These are phyloP conservation scores for Acronicta leporina DNA, from an alignment of 2,888 invertebrate species.

Conservation along the genomic window DNA sequence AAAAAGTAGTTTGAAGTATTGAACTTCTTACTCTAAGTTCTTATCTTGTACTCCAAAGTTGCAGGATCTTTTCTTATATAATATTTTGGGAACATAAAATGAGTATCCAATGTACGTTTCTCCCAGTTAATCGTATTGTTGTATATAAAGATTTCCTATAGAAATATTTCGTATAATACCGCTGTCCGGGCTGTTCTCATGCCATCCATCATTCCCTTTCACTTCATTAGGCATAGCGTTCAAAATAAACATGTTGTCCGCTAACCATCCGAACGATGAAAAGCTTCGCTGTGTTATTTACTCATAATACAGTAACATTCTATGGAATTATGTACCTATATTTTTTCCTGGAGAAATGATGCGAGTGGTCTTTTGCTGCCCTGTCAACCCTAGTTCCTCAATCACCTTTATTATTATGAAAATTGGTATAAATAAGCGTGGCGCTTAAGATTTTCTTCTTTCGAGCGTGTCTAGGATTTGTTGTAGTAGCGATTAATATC, in stretches of 20 bases:
- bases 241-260: slow-evolving; percentile 76
- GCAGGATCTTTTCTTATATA: too few relatives aligned
- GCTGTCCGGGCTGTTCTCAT: slow-evolving; percentile 64
- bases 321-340: slow-evolving; percentile 31
- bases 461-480: too few relatives aligned
- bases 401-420: not conserved
- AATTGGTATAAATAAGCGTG: too few relatives aligned
- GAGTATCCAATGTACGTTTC: slow-evolving; percentile 38
- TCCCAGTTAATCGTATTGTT: slow-evolving; percentile 59
- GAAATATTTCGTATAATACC: slow-evolving; percentile 68
- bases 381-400: not conserved
- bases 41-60: not conserved
- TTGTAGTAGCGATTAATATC: too few relatives aligned
- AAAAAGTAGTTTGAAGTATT: too few relatives aligned
- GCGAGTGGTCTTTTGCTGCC: not conserved
- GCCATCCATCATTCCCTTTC: slow-evolving; percentile 85
- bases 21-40: too few relatives aligned
- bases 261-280: slow-evolving; percentile 61
- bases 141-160: slow-evolving; percentile 60
- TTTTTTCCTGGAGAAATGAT: slow-evolving; percentile 23
- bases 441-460: too few relatives aligned
- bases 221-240: slow-evolving; percentile 83
- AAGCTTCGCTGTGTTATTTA: slow-evolving; percentile 53
- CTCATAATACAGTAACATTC: slow-evolving; percentile 33
- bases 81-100: slow-evolving; percentile 9